These are phyloP conservation scores for Epinotia brunnichana DNA, from an alignment of 2,888 invertebrate species.

Conservation along the genomic window DNA sequence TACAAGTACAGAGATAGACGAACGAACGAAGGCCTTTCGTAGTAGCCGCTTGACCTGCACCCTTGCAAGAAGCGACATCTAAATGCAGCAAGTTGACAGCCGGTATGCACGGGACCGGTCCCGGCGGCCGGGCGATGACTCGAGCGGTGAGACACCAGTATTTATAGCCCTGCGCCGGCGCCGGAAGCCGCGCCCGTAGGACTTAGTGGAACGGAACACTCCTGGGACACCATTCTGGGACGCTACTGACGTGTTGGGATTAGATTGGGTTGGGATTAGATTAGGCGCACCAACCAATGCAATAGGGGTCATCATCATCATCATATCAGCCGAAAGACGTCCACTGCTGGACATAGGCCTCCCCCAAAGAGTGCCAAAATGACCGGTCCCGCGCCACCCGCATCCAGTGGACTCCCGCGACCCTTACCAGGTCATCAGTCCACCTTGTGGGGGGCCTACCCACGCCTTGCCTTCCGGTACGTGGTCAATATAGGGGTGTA, in stretches of 20 bases:
- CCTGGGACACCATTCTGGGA: slow-evolving; percentile 42
- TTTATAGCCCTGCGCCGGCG: slow-evolving; percentile 80
- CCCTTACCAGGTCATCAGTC: too few species aligned
- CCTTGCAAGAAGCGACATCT: slow-evolving; percentile 28
- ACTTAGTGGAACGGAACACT: slow-evolving; percentile 71
- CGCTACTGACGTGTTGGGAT: not conserved
- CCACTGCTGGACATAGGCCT: too few species aligned
- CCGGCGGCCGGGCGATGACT: slow-evolving; percentile 76
- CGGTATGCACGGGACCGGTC: slow-evolving; percentile 70
- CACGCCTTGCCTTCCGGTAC: too few species aligned
- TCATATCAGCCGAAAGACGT: too few species aligned
- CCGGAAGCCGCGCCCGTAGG: slow-evolving; percentile 74
- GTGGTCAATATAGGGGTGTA: too few species aligned
- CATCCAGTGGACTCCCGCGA: too few species aligned
- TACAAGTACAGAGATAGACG: too few species aligned
- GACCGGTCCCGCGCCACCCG: too few species aligned
- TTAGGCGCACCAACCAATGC: not conserved
- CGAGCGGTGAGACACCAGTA: slow-evolving; percentile 79
- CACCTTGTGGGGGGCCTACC: too few species aligned
- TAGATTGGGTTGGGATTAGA: not conserved
- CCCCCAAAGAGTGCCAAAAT: too few species aligned
- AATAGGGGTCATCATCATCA: too few species aligned
- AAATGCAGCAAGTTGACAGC: slow-evolving; percentile 63
- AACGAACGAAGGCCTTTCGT: not conserved
- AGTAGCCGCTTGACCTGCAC: slow-evolving; percentile 1